Base-by-base conservation (phyloP, 2,888 invertebrate genomes). In the Thymelicus acteon region DNA sequence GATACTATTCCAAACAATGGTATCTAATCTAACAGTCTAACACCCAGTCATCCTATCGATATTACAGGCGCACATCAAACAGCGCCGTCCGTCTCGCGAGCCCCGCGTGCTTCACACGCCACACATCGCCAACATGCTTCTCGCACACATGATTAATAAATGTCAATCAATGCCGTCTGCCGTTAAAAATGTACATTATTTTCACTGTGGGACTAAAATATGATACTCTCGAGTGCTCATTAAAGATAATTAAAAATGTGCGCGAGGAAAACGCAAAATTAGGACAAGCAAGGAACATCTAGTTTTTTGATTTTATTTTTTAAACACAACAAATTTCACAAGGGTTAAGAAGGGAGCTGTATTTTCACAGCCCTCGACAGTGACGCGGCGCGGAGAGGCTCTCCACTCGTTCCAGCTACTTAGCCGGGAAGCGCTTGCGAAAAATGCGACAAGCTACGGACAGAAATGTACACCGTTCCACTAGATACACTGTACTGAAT, bases 391-490 rank as follows among this genome's bases (percentile, higher is more conserved):
- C 2, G 7, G 52, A 52, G 52, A 15, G 52, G 7, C 57, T 12
- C 57, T 57, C 57, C 15, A 4, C 57, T 57, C 31, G 57, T 57
- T 57, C 52, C 52, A 52, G 57, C 57, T 13, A 57, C 57, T 57
- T 57, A 13, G 12, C 13, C 57, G 24, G 31, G 31, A 24, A 31
- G 57, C 10, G 31, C 49, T 52, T 52, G 31, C 19, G 5, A 0
- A 7, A 7, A 52, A 52, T 19, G 19, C 49, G 47, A 47, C 47
- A 13, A n/a, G 47, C 0, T 47, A 47, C 47, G 13, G 5, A 47
- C 47, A 47, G 47, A 47, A 31, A 31, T 5, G 31, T 31, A 5
- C 31, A 31, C 31, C 31, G 31, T 31, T 31, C 31, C 31, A 1
- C 31, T 31, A 31, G 31, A 31, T 31, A 31, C 31, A 31, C 31